Base-by-base conservation (phyloP, 2,888 invertebrate genomes). In the Amiota minor region DNA sequence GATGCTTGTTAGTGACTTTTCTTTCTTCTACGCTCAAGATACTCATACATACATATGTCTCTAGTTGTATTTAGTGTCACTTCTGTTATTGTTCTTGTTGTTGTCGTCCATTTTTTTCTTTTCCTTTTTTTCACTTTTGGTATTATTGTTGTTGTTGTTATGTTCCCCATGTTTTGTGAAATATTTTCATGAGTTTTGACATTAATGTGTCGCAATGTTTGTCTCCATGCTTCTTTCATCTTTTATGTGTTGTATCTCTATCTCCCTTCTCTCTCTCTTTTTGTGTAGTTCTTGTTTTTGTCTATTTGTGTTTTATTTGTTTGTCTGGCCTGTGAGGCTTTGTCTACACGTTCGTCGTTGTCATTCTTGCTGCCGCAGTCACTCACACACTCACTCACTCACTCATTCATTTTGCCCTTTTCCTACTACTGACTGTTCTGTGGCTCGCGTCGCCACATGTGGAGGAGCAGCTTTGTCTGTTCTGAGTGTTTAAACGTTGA, bases 121-220 rank as follows among this genome's bases (percentile, higher is more conserved):
- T 35, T 47, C 18, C 12, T 14, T 12, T 11, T 47, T 62, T 72
- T 1, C 61, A 45, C 16, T 10, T 2, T 53, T n/a, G 35, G n/a
- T 73, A 56, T 70, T 73, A 65, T 77, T 59, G 79, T 75, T 79
- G 80, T 81, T 79, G 80, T 80, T 79, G 77, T 14, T 18, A 16
- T 35, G 12, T 45, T 45, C 45, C 35, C 11, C 35, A 20, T 45
- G 14, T 45, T 62, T 80, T 79, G 74, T 85, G 83, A 84, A 82
- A 85, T 85, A 83, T 83, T 83, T 83, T 85, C 85, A 83, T 83
- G 84, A 83, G 83, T 83, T 83, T 83, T 83, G 83, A 83, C 83
- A 83, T 80, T 84, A 85, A 85, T 85, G 85, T 83, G 85, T 83
- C 85, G 85, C 83, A 83, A 84, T 83, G 83, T 82, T 84, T 83